Percentiles rank a stretch among this genome's conserved stretches.
Conservation (phyloP, 1,140 invertebrate genomes). For the Antheraea mylitta region DNA sequence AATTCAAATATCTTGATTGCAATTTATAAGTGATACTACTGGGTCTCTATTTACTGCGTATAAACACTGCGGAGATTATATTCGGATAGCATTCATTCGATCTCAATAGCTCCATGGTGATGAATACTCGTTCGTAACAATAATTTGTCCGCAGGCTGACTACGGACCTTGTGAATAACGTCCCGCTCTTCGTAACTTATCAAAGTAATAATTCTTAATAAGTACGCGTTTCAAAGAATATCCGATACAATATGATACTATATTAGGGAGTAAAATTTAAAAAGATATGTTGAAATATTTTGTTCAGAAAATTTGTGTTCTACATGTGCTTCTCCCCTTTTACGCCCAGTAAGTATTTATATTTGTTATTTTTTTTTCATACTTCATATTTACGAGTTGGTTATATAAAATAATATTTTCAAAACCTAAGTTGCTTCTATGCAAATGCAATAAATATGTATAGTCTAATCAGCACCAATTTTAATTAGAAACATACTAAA, state of each 20-base stretch:
- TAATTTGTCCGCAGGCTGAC: slow-evolving; percentile 55
- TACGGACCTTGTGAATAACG: slow-evolving; percentile 30
- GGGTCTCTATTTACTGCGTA: slow-evolving; percentile 35
- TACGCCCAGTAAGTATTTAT: too few species aligned
- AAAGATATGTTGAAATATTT: not conserved
- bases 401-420: too few species aligned
- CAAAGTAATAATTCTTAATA: slow-evolving; percentile 45
- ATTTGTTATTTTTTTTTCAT: too few species aligned
- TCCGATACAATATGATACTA: slow-evolving; percentile 7
- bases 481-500: too few species aligned
- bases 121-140: slow-evolving; percentile 64
- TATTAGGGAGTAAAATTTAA: not conserved
- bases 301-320: not conserved
- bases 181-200: slow-evolving; percentile 24
- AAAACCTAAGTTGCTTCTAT: too few species aligned
- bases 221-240: slow-evolving; percentile 12
- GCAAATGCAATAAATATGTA: too few species aligned
- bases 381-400: too few species aligned
- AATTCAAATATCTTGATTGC: not conserved
- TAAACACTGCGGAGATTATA: slow-evolving; percentile 59
- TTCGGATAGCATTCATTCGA: slow-evolving; percentile 59
- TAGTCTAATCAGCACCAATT: too few species aligned
- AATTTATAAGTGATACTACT: not conserved
- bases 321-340: not conserved
- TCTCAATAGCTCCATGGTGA: slow-evolving; percentile 58